Evolutionary conservation across 2,797 vertebrate genomes (phyloP).

Genomic region (Chaetophractus vellerosus): DNA sequence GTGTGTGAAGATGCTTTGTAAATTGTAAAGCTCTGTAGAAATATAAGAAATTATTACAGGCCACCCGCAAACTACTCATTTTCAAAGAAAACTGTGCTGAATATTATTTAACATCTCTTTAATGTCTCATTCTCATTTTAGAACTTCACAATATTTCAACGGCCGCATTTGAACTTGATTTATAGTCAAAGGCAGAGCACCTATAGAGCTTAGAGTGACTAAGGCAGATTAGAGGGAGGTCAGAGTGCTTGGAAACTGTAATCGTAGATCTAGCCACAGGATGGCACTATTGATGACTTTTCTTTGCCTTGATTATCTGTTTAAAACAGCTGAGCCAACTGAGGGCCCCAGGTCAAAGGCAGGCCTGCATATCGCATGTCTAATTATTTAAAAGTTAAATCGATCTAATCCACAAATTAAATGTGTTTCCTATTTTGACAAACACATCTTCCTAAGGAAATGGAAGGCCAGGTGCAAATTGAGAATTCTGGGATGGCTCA

Average conservation of each 20-base stretch:
- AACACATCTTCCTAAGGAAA: conserved; percentile 20
- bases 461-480: not conserved
- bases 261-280: conserved; percentile 70
- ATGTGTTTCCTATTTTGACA: conserved; percentile 31
- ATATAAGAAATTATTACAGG: not conserved
- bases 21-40: not conserved
- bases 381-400: conserved; percentile 66
- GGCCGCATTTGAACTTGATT: conserved; percentile 11
- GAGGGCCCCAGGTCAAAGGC: not conserved
- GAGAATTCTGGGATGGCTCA: not conserved
- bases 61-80: not conserved
- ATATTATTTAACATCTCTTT: not conserved
- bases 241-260: not conserved
- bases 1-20: not conserved
- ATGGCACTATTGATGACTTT: conserved; percentile 70
- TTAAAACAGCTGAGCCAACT: conserved; percentile 43
- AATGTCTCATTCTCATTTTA: not conserved
- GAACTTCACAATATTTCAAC: not conserved
- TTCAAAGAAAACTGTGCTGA: conserved; percentile 22
- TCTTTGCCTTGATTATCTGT: conserved; percentile 11
- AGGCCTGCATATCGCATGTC: not conserved
- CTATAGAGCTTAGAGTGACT: not conserved
- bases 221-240: not conserved
- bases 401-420: conserved; percentile 30
- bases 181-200: not conserved